Percentiles rank a stretch among this genome's conserved stretches.
phyloP scores from a whole-genome alignment of 1,140 invertebrate genomes.

The Drosophila prosaltans region DNA sequence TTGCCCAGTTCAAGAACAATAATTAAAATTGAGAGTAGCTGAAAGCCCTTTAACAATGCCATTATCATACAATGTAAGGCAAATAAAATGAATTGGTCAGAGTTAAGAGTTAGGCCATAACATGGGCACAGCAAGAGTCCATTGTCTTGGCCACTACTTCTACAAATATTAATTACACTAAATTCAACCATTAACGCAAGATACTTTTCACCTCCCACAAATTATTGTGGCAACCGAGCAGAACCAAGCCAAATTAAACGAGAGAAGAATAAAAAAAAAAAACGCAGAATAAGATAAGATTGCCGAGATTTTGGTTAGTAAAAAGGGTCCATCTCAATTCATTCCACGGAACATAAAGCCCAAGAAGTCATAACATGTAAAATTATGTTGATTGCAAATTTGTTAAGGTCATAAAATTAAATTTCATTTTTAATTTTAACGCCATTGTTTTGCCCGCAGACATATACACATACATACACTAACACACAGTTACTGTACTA shows the following conservation, averaged over 20 bases:
- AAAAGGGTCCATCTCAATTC: slow-evolving; percentile 33
- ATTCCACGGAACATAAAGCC: slow-evolving; percentile 49
- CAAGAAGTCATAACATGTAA: slow-evolving; percentile 69
- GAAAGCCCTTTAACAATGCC: slow-evolving; percentile 18
- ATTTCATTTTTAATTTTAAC: slow-evolving; percentile 80
- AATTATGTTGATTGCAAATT: slow-evolving; percentile 81
- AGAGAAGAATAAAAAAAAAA: slow-evolving; percentile 20
- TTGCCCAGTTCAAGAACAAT: background rate
- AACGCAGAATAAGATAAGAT: background rate
- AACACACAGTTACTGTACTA: background rate
- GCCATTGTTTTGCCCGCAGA: slow-evolving; percentile 61
- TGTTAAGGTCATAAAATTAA: slow-evolving; percentile 80
- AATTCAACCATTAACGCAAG: slow-evolving; percentile 76
- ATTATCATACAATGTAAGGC: slow-evolving; percentile 65
- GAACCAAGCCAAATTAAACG: slow-evolving; percentile 37
- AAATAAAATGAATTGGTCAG: slow-evolving; percentile 30
- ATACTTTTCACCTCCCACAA: slow-evolving; percentile 78
- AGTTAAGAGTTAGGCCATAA: background rate
- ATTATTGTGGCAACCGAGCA: slow-evolving; percentile 61
- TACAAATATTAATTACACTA: slow-evolving; percentile 69
- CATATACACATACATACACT: no score
- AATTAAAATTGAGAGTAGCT: slow-evolving; percentile 7
- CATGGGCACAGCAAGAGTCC: background rate
- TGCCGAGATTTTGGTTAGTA: slow-evolving; percentile 7
- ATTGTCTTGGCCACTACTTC: slow-evolving; percentile 23